Evolutionary conservation across 2,113 vertebrate species (phyloP), one percentile per base, ranked within the genome.

Genomic region (Eidolon helvum): DNA sequence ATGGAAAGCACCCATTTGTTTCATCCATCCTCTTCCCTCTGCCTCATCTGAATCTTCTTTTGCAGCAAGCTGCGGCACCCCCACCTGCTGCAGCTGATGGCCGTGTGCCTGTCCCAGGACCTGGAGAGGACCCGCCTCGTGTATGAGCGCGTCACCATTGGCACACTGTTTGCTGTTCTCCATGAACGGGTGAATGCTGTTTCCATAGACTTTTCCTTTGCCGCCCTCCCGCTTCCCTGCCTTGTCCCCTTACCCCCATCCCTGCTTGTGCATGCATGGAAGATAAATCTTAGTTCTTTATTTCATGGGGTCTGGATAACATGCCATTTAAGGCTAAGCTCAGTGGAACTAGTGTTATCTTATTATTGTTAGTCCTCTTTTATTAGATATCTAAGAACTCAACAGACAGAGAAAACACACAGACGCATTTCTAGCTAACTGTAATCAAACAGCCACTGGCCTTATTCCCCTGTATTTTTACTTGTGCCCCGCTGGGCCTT

Each of bases 151-250:
- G 92, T 99, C 86, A 94, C 98, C 1, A 82, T 99, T 2, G 99
- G 99, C 90, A 98, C 98, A 1, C 97, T 99, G 21, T 98, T 99
- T 88, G 97, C 98, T 94, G 98, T 99, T 74, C 98, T 99, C 15
- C 99, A 99, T 9, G 98, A 99, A 92, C 98, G 97, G 98, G 99
- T 99, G 98, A 98, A 30, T 57, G 26, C 75, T 59, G 8, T 55
- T 38, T 38, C 48, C 3, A 0, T 71, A 35, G 26, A 40, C 63
- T 83, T 59, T 65, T 16, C 24, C 38, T 30, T 90, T 68, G 38
- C 19, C 90, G 26, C 8, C 22, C 26, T 82, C 33, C 26, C 22
- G 1, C n/a, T 63, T 82, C 48, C 88, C 24, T 11, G 66, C 12
- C 8, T 22, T 59, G 19, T 53, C 45, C 57, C 61, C 30, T 85